These are phyloP conservation scores for Megaustenia siamemsis DNA, from an alignment of 2,888 invertebrate genomes.

Conservation along the genomic window DNA sequence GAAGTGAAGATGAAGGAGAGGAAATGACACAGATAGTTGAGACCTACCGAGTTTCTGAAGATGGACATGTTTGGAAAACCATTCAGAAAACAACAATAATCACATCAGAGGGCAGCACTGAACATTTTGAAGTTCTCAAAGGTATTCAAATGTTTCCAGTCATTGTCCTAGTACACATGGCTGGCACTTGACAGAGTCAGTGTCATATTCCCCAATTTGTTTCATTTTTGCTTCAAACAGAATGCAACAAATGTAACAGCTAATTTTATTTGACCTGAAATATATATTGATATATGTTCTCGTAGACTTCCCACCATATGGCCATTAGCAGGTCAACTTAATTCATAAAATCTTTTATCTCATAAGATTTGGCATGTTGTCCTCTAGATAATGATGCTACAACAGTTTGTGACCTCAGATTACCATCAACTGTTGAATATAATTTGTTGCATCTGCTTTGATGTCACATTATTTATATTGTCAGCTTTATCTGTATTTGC, in stretches of 20 bases:
- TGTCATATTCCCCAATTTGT: not conserved
- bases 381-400: too few relatives aligned
- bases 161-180: not conserved
- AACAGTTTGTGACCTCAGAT: too few relatives aligned
- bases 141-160: conserved; percentile 61
- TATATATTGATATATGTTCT: too few relatives aligned
- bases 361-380: too few relatives aligned
- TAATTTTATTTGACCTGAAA: too few relatives aligned
- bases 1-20: conserved; percentile 58
- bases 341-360: too few relatives aligned
- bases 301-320: too few relatives aligned
- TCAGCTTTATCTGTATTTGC: too few relatives aligned
- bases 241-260: conserved; percentile 20
- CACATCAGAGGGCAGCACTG: conserved; percentile 69
- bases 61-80: conserved; percentile 73
- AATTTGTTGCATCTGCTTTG: too few relatives aligned
- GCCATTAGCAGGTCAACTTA: too few relatives aligned
- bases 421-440: too few relatives aligned
- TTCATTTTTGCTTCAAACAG: not conserved
- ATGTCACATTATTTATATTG: too few relatives aligned
- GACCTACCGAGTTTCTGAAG: conserved; percentile 71
- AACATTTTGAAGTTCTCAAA: conserved; percentile 68
- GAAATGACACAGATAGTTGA: conserved; percentile 71
- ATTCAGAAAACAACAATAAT: conserved; percentile 73
- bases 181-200: not conserved